Conservation (phyloP, 64 coral and sea anemone species). For the Montipora sp. region DNA sequence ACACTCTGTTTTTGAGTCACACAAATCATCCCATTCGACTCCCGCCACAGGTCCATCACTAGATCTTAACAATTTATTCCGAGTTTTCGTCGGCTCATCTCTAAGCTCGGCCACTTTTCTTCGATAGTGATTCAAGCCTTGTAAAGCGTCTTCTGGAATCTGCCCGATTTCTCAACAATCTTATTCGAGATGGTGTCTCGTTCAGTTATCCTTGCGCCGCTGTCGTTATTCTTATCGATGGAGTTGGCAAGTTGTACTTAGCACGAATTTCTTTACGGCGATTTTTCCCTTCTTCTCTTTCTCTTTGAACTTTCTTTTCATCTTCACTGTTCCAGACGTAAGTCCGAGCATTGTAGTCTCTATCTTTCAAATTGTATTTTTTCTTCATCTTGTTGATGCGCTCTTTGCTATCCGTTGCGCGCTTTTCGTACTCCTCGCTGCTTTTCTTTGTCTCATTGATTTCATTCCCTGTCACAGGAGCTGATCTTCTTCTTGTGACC, state of each 20-base stretch:
- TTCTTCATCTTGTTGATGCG: constrained; percentile 13
- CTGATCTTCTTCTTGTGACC: background rate
- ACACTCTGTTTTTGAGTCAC: too few relatives aligned
- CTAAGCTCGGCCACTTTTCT: too few relatives aligned
- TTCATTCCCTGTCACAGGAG: constrained; percentile 10
- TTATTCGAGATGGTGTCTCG: background rate
- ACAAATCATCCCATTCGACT: too few relatives aligned
- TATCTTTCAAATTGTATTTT: constrained; percentile 31
- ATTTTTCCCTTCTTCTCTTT: constrained; percentile 10
- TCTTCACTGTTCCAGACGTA: background rate
- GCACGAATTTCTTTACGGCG: constrained; percentile 11
- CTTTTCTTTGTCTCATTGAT: background rate
- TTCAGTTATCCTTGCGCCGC: background rate
- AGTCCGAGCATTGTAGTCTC: constrained; percentile 36
- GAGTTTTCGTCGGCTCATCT: too few relatives aligned
- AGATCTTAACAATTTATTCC: too few relatives aligned
- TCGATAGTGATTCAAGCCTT: too few relatives aligned
- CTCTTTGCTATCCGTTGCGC: background rate
- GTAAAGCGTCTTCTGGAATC: too few relatives aligned
- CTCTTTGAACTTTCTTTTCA: background rate
- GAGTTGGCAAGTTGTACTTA: constrained; percentile 18
- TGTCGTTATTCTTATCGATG: background rate
- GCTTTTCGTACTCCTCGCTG: constrained; percentile 26
- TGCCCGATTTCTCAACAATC: background rate
- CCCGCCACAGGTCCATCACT: too few relatives aligned